Base-by-base conservation (phyloP, 2,888 invertebrate genomes). In the Callyntrura sp. region DNA sequence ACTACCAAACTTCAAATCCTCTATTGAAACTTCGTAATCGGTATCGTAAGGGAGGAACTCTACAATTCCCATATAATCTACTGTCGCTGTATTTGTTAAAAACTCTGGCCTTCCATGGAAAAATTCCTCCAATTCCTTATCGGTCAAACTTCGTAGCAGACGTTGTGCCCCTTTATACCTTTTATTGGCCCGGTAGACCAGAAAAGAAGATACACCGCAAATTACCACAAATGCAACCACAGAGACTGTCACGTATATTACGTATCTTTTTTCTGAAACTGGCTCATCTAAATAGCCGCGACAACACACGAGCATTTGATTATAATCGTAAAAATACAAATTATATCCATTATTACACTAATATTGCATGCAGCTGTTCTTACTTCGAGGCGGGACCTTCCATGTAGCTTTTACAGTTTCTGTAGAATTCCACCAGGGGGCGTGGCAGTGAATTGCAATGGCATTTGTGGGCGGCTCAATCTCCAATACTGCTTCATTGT, bases 81-180 rank as follows among this genome's bases (percentile, higher is more conserved):
- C 0, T 25, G n/a, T n/a, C n/a, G 45, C 20, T 2, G 76, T 55
- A 45, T 60, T 78, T 23, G 12, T 8, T 4, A 89, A 4, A 2
- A 91, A 57, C 20, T 88, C 85, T 4, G 85, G 88, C 9, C 62
- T 85, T 9, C 91, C 91, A 14, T 76, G 28, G 17, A 91, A 91
- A 68, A 91, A 91, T 20, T 91, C 89, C 0, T 91, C 83, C 20
- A 91, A 83, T 68, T 91, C 91, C 17, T 43, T 57, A 6, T 85
- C 89, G 2, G 88, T 91, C 11, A 90, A 35, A n/a, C 14, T 55
- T 17, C 76, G 20, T 9, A 51, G 6, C 20, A 14, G 23, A 8
- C 23, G 23, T 12, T 51, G 25, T 9, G 51, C 89, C 43, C 79
- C 60, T 0, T 85, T 83, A 51, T 89, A 91, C 62, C 73, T 28